A percentile compares a stretch with the other conserved stretches of the same genome.
Conservation (phyloP, 2,888 invertebrate species). For the Drosophila cognata region DNA sequence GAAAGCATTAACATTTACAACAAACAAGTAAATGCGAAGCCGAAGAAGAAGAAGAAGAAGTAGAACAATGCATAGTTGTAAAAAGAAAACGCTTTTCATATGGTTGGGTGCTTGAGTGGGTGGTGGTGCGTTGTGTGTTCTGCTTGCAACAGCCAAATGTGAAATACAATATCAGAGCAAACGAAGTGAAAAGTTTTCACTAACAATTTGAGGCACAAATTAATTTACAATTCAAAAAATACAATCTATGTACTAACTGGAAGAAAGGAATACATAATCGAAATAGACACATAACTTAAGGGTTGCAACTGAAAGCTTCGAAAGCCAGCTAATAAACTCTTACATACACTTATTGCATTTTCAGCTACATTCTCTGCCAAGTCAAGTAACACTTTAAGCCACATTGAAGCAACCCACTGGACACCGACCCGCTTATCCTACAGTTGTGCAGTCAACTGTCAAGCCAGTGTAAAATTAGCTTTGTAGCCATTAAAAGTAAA, state of each 20-base stretch:
- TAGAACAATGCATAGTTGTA: constrained; percentile 59
- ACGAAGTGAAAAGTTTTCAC: constrained; percentile 66
- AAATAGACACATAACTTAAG: not conserved
- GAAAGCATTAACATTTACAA: constrained; percentile 62
- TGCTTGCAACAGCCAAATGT: constrained; percentile 44
- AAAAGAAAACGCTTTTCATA: constrained; percentile 58
- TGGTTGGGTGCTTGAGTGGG: constrained; percentile 20
- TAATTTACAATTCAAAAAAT: constrained; percentile 54
- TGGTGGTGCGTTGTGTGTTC: constrained; percentile 1
- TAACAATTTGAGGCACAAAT: constrained; percentile 54
- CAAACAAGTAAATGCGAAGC: constrained; percentile 18
- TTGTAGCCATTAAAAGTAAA: constrained; percentile 58
- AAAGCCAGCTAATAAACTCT: not conserved
- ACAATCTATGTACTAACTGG: constrained; percentile 7
- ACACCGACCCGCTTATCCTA: no score
- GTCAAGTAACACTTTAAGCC: constrained; percentile 24
- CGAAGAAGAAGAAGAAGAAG: constrained; percentile 17
- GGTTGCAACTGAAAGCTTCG: not conserved
- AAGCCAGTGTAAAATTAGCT: constrained; percentile 71
- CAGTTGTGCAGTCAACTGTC: constrained; percentile 67
- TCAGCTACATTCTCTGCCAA: not conserved
- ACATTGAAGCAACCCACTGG: constrained; percentile 17
- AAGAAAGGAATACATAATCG: constrained; percentile 1
- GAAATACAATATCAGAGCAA: constrained; percentile 65
- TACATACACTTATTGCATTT: not conserved